phyloP scores from a whole-genome alignment of 2,113 vertebrate species.

The Microtus richardsoni region DNA sequence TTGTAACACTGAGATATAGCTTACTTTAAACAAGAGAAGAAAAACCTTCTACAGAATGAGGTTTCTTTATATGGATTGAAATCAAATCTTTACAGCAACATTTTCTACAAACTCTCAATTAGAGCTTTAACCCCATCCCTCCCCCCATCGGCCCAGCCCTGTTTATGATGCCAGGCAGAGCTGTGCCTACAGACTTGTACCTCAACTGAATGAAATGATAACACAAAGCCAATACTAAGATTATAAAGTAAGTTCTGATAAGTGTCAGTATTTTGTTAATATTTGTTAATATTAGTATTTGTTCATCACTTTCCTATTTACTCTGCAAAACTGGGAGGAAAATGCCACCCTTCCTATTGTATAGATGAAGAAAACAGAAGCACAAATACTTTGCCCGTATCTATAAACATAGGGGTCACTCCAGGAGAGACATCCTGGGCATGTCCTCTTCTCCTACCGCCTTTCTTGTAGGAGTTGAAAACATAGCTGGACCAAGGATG shows the following conservation, averaged over 20 bases:
- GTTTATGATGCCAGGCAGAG: neutral
- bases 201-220: neutral
- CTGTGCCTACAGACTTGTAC: neutral
- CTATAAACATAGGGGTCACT: neutral
- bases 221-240: neutral
- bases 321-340: neutral
- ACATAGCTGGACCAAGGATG: neutral
- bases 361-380: neutral
- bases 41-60: neutral
- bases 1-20: neutral
- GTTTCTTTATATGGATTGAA: neutral
- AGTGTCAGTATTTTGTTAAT: neutral
- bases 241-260: neutral
- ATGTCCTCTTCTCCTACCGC: neutral
- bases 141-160: neutral
- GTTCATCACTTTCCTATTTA: conserved; percentile 5
- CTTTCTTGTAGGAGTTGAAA: neutral
- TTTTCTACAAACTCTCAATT: neutral
- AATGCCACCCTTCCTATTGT: neutral
- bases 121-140: neutral
- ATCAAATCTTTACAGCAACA: neutral
- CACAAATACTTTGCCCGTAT: neutral
- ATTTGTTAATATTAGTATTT: too few relatives aligned
- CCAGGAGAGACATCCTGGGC: neutral
- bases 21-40: neutral